Base-by-base conservation (phyloP, 2,888 invertebrate species). In the Acleris laterana region DNA sequence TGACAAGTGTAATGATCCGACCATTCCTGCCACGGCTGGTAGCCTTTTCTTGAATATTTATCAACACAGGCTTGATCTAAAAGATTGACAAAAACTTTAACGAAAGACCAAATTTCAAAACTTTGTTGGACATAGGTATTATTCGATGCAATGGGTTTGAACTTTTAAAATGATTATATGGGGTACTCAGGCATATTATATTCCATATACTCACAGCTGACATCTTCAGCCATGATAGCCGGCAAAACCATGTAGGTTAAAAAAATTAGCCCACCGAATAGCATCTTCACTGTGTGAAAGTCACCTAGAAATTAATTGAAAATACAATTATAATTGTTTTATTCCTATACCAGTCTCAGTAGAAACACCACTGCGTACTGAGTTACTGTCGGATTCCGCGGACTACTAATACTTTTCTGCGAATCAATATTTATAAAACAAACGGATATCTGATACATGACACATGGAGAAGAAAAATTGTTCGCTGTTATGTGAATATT, bases 21-120 rank as follows among this genome's bases (percentile, higher is more conserved):
- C 93, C 93, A 93, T 65, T 93, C 93, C 57, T 93, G 93, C 93
- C 93, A 93, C 0, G 93, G 93, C 68, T 93, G 93, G 67, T 93
- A 93, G 1, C 93, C 93, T 77, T 93, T 93, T 69, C 93, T 85
- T n/a, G 93, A 93, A 68, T 93, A 93, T 80, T 93, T 93, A 62
- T 93, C 93, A 1, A 93, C 90, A 67, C 93, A 93, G 0, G 93
- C 93, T 84, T 93, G 93, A 77, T 91, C 93, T 93, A 76, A 25
- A 74, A 76, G 48, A 38, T 28, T 44, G 46, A 50, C 22, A 1
- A 48, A 53, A 32, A 19, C 7, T 42, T 55, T 7, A 53, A 19
- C 6, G 9, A 22, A 13, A 32, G 7, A 7, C 46, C 1, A 46
- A 16, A 46, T 7, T 16, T 17, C 2, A n/a, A 38, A 38, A 38